Percentiles rank a stretch among this genome's conserved stretches.
Conservation (phyloP, 2,113 vertebrate species). For the Chloropsis cyanopogon region DNA sequence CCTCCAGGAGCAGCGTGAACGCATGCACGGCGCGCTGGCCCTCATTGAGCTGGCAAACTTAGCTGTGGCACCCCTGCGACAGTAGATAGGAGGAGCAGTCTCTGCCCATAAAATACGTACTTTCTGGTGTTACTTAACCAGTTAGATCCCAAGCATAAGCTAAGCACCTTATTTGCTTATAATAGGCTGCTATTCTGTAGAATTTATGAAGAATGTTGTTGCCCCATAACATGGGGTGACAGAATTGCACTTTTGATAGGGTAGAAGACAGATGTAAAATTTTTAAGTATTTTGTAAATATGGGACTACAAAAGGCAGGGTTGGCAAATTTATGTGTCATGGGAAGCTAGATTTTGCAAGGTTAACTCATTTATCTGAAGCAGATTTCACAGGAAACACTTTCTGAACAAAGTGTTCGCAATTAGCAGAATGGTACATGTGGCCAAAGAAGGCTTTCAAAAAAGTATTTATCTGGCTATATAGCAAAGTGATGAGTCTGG, state of each 20-base stretch:
- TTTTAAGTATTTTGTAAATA: slow-evolving; percentile 86
- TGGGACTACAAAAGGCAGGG: slow-evolving; percentile 79
- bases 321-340: slow-evolving; percentile 59
- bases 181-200: slow-evolving; percentile 99
- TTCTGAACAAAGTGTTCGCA: slow-evolving; percentile 51
- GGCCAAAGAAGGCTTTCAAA: slow-evolving; percentile 65
- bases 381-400: slow-evolving; percentile 72
- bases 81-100: slow-evolving; percentile 50
- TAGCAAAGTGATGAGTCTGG: slow-evolving; percentile 40
- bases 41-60: slow-evolving; percentile 97
- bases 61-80: slow-evolving; percentile 74
- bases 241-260: slow-evolving; percentile 85
- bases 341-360: slow-evolving; percentile 85
- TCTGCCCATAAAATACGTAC: slow-evolving; percentile 47
- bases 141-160: slow-evolving; percentile 83
- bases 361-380: slow-evolving; percentile 81
- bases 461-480: slow-evolving; percentile 66
- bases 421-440: slow-evolving; percentile 56
- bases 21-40: slow-evolving; percentile 91
- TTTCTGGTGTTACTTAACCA: slow-evolving; percentile 69
- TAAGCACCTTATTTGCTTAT: slow-evolving; percentile 99
- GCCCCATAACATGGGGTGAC: slow-evolving; percentile 72
- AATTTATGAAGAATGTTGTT: slow-evolving; percentile 95
- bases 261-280: slow-evolving; percentile 76
- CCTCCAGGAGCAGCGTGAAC: slow-evolving; percentile 94